Conservation (phyloP, 1,140 invertebrate species). For the Arctopsyche grandis region DNA sequence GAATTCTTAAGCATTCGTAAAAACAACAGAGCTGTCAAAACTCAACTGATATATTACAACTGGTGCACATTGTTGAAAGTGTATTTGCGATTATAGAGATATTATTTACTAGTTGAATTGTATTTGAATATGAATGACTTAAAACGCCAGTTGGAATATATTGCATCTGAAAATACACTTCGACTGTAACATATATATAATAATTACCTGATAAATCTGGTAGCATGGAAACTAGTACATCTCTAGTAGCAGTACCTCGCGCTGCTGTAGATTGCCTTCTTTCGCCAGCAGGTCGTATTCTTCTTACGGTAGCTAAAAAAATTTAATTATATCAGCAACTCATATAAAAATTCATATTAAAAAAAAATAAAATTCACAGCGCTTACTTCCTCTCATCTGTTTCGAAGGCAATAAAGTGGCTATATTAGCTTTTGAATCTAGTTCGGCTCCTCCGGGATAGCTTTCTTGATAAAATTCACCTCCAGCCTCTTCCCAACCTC, state of each 20-base stretch:
- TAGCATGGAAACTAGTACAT: conserved; percentile 78
- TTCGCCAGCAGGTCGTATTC: conserved; percentile 73
- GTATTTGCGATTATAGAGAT: too few relatives aligned
- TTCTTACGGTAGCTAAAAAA: conserved; percentile 68
- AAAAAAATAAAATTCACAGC: neutral
- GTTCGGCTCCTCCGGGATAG: conserved; percentile 75
- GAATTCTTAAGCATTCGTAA: too few relatives aligned
- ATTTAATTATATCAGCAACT: conserved; percentile 47
- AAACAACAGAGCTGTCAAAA: too few relatives aligned
- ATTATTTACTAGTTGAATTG: too few relatives aligned
- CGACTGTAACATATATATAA: too few relatives aligned
- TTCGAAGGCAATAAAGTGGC: conserved; percentile 81
- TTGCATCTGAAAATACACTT: too few relatives aligned
- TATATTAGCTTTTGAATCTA: conserved; percentile 73
- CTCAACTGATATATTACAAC: too few relatives aligned
- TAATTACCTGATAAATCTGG: conserved; percentile 80
- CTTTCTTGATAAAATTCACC: conserved; percentile 87
- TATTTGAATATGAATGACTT: too few relatives aligned
- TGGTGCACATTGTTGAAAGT: too few relatives aligned
- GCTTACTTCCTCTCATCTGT: conserved; percentile 75
- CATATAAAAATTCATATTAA: neutral
- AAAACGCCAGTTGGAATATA: too few relatives aligned
- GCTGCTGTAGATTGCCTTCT: conserved; percentile 72
- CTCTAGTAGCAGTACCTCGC: conserved; percentile 72
- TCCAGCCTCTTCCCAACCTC: conserved; percentile 84